These are phyloP conservation scores for Scaptomyza hsui DNA, from an alignment of 1,140 invertebrate species.

Conservation along the genomic window DNA sequence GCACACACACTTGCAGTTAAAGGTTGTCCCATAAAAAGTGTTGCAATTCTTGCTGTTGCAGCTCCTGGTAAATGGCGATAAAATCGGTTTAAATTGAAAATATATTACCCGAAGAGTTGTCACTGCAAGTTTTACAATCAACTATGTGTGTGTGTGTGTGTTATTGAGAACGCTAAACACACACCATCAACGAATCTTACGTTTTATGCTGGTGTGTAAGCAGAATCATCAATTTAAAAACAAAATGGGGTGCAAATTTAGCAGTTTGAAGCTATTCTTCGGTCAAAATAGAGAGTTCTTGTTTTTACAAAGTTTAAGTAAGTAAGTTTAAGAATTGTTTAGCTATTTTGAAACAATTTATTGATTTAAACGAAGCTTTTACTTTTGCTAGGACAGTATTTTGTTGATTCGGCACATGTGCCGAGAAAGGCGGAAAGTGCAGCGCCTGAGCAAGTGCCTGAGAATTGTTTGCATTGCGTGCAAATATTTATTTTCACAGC, in stretches of 20 bases:
- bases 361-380: no score
- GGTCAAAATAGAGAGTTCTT: no score
- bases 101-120: slow-evolving; percentile 42
- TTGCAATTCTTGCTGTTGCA: slow-evolving; percentile 11
- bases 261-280: no score
- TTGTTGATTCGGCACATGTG: not conserved
- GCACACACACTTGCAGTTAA: slow-evolving; percentile 6
- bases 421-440: not conserved
- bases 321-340: no score
- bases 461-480: slow-evolving; percentile 46
- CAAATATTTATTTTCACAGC: slow-evolving; percentile 40
- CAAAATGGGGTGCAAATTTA: no score
- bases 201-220: no score
- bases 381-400: no score
- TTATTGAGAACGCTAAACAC: not conserved
- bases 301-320: no score
- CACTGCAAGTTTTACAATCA: slow-evolving; percentile 21
- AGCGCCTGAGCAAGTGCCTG: slow-evolving; percentile 1
- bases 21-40: slow-evolving; percentile 48
- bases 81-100: slow-evolving; percentile 72
- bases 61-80: slow-evolving; percentile 71
- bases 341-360: no score
- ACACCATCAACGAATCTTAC: no score
- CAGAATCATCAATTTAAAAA: no score
- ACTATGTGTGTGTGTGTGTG: not conserved